Conservation (phyloP, 2,888 invertebrate genomes). For the Eilema sororculum region DNA sequence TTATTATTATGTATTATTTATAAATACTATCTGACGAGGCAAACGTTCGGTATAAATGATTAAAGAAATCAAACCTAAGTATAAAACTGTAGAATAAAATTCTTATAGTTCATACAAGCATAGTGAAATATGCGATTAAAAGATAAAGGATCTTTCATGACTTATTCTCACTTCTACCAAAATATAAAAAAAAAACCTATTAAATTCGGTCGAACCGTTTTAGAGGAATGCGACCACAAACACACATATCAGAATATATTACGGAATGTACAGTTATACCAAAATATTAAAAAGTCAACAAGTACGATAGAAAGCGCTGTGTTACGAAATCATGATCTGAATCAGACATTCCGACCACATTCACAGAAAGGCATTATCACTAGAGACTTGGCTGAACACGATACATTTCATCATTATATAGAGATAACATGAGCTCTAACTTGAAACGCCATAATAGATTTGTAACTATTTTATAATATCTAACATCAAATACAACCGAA, state of each 20-base stretch:
- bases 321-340: conserved; percentile 2
- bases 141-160: background rate
- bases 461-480: conserved; percentile 58
- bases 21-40: background rate
- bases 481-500: conserved; percentile 72
- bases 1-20: too few species aligned
- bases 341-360: background rate
- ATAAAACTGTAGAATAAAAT: conserved; percentile 1
- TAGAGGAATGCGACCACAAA: background rate
- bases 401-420: conserved; percentile 58
- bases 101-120: too few species aligned
- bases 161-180: background rate
- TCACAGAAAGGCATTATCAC: conserved; percentile 57
- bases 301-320: background rate
- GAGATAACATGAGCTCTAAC: conserved; percentile 60
- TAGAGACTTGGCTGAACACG: conserved; percentile 59
- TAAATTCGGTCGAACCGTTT: background rate
- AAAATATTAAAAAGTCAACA: background rate
- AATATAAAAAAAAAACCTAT: background rate
- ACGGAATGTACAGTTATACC: background rate
- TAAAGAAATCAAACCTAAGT: background rate
- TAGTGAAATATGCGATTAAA: background rate
- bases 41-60: background rate
- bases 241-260: background rate
- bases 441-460: conserved; percentile 57